phyloP scores from a whole-genome alignment of 2,113 vertebrate genomes.

The Anthoscopus minutus region DNA sequence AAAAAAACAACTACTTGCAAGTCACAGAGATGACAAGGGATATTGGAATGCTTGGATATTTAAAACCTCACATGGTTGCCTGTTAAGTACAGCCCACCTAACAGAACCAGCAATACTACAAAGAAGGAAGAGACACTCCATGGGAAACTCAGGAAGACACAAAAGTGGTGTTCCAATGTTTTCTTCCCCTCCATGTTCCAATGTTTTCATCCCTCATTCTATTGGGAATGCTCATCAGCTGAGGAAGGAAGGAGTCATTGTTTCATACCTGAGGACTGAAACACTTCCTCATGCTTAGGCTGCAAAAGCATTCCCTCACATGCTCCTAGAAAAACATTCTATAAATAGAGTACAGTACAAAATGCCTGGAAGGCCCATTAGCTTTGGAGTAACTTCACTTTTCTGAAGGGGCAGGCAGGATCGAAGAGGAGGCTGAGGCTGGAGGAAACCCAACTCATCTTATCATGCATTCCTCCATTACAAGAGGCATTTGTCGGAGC shows the following conservation, averaged over 20 bases:
- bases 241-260: neutral
- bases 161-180: neutral
- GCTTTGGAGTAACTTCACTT: neutral
- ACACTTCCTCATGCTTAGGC: conserved; percentile 35
- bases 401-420: neutral
- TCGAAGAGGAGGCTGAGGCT: neutral
- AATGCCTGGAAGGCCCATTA: neutral
- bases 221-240: neutral
- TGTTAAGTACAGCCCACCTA: neutral
- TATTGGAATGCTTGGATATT: neutral
- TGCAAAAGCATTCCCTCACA: neutral
- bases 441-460: neutral
- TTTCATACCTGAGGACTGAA: conserved; percentile 27
- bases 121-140: neutral
- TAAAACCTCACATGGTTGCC: neutral
- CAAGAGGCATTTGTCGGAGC: neutral
- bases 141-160: neutral
- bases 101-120: neutral
- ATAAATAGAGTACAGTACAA: neutral
- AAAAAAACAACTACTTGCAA: neutral
- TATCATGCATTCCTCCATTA: neutral
- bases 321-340: neutral
- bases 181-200: neutral
- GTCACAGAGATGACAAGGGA: neutral
- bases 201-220: conserved; percentile 13